Evolutionary conservation across 2,888 invertebrate species (phyloP), one percentile per base, ranked within the genome.

Genomic region (Morpho achilles): DNA sequence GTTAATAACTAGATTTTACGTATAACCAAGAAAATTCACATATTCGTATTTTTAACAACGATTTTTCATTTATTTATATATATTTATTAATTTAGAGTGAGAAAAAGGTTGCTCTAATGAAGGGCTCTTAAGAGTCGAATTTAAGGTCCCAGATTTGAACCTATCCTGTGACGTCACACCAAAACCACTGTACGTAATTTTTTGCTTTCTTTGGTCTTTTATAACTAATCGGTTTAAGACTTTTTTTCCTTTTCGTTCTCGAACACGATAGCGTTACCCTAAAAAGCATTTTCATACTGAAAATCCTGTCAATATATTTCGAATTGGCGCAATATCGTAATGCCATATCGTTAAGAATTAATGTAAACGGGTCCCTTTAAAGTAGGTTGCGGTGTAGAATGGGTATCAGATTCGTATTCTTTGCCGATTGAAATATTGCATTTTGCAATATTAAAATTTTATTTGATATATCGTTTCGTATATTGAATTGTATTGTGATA

Each of bases 261-360:
- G 16, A 16, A 16, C 16, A 16, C 16, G 16, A 16, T n/a, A n/a
- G n/a, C 16, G 16, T 1, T 16, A 16, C 16, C 16, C 16, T 16
- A 16, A 16, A 16, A 16, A 16, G 16, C 16, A 1, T 16, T 16
- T 16, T 16, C 1, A 16, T 16, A 16, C 16, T 16, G 1, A 16
- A 54, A 51, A 23, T 46, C n/a, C 39, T 50, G 42, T 51, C 43
- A 53, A 47, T 54, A 47, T 60, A 52, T 47, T 10, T 32, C 16
- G 0, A 32, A 32, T 0, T 32, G 32, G 57, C 47, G 50, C 49
- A 40, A 59, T 62, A 5, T 32, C 32, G 32, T 32, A 32, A 32
- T 32, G 4, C 32, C 61, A 67, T 67, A 68, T 68, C 67, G 62
- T 8, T 39, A 47, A 42, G 50, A 43, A 1, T n/a, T 16, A 7